Evolutionary conservation across 1,140 invertebrate genomes (phyloP).

Genomic region (Aleiodes sp.): DNA sequence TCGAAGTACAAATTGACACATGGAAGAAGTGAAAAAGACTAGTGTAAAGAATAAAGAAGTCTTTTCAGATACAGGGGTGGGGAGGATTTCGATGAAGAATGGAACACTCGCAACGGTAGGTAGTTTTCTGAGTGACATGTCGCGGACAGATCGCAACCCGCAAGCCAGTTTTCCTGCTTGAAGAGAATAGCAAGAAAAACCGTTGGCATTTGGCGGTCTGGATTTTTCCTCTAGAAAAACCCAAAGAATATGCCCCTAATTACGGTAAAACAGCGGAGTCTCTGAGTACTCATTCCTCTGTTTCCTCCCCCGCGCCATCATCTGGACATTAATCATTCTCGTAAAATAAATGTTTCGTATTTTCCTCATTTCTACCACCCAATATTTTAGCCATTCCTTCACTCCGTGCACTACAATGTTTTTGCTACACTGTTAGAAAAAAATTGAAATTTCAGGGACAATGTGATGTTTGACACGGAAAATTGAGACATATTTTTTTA

Average conservation of each 20-base stretch:
- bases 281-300: slow-evolving; percentile 51
- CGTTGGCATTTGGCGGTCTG: slow-evolving; percentile 27
- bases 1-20: neutral
- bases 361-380: slow-evolving; percentile 38
- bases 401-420: neutral
- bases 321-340: slow-evolving; percentile 58
- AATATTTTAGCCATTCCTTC: neutral
- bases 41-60: neutral
- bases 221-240: slow-evolving; percentile 45
- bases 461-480: too few relatives aligned
- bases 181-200: slow-evolving; percentile 4
- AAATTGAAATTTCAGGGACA: neutral
- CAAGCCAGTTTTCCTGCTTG: neutral
- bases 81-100: neutral
- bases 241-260: slow-evolving; percentile 59
- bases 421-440: neutral
- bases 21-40: neutral
- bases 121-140: neutral
- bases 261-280: slow-evolving; percentile 58
- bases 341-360: slow-evolving; percentile 59
- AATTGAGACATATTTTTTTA: too few relatives aligned
- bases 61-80: too few relatives aligned
- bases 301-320: slow-evolving; percentile 46
- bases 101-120: slow-evolving; percentile 11
- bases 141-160: neutral